These are phyloP conservation scores for Oscheius sp. DNA, from an alignment of 2,888 invertebrate species.

Conservation along the genomic window DNA sequence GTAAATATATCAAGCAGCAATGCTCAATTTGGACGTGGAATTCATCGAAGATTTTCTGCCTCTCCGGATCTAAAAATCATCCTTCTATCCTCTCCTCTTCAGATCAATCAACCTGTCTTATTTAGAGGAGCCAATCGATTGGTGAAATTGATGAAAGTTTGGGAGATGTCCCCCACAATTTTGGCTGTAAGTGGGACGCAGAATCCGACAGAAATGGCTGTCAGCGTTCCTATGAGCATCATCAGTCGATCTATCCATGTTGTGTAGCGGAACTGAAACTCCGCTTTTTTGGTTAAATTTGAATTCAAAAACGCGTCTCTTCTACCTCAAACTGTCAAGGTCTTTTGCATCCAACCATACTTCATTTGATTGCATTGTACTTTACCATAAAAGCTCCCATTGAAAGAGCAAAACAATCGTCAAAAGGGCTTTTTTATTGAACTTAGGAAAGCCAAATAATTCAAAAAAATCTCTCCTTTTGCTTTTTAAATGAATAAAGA, in stretches of 20 bases:
- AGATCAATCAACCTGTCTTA: not conserved
- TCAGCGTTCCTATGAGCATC: constrained; percentile 39
- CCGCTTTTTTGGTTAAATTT: not conserved
- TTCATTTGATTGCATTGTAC: no score
- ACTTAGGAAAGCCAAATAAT: no score
- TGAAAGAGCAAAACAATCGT: not conserved
- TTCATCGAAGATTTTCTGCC: constrained; percentile 14
- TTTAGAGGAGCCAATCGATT: constrained; percentile 1
- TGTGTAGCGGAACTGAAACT: constrained; percentile 58
- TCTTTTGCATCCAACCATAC: not conserved
- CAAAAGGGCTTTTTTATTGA: no score
- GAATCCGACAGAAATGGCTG: constrained; percentile 11
- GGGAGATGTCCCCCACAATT: constrained; percentile 47
- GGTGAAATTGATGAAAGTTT: constrained; percentile 45
- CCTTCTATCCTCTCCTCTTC: not conserved
- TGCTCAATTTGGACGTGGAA: constrained; percentile 3
- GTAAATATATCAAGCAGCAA: not conserved
- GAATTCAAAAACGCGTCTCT: no score
- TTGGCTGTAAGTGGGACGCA: constrained; percentile 11
- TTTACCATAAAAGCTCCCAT: no score
- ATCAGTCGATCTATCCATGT: constrained; percentile 50
- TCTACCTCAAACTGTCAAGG: not conserved
- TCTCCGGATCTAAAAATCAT: constrained; percentile 22
- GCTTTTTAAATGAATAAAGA: no score
- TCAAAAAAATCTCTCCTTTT: no score